phyloP scores from a whole-genome alignment of 1,140 invertebrate species.

The Formica selysi region DNA sequence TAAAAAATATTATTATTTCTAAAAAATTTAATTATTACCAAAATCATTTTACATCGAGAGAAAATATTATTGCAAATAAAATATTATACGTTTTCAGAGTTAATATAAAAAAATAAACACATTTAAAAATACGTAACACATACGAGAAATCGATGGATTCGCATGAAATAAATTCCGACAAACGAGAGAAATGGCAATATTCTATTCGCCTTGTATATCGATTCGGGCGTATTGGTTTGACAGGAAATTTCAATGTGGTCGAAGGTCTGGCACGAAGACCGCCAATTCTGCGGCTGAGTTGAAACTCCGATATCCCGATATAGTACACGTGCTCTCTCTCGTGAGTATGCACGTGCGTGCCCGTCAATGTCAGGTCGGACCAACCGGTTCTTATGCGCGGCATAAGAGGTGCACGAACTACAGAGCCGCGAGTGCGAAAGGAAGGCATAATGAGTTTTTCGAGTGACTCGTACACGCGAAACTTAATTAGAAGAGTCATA shows the following conservation, averaged over 20 bases:
- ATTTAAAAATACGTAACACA: not conserved
- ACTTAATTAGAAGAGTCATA: conserved; percentile 68
- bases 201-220: conserved; percentile 41
- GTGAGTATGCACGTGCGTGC: conserved; percentile 24
- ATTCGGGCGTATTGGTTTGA: conserved; percentile 39
- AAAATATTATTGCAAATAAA: not conserved
- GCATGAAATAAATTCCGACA: conserved; percentile 17
- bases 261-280: conserved; percentile 24
- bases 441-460: conserved; percentile 53
- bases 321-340: conserved; percentile 25
- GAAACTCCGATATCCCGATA: conserved; percentile 55
- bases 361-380: conserved; percentile 45
- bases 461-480: conserved; percentile 34
- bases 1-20: not conserved
- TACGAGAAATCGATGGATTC: not conserved
- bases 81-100: not conserved
- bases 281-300: conserved; percentile 52
- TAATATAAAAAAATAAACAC: not conserved
- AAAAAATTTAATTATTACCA: too few relatives aligned
- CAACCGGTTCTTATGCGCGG: conserved; percentile 39
- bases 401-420: conserved; percentile 63
- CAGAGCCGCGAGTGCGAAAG: conserved; percentile 16
- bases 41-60: not conserved
- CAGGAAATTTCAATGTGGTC: conserved; percentile 52
- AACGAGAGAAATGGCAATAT: conserved; percentile 33